Evolutionary conservation across 2,888 invertebrate species (phyloP), one percentile per base, ranked within the genome.

Genomic region (Alloplasta piceator): DNA sequence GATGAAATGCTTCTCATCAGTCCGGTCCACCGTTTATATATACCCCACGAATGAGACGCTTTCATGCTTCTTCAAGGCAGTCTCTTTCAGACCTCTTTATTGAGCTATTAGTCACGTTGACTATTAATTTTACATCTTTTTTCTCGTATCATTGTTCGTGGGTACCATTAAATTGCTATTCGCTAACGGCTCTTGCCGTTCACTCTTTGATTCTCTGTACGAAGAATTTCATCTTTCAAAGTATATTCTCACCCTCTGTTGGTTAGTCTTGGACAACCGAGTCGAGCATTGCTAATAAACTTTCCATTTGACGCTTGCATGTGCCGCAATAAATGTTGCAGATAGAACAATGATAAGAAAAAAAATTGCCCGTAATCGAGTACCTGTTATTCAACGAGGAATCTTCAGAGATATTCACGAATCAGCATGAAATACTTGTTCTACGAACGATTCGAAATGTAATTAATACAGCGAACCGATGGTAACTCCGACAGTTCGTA

Each of bases 201-300:
- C 68, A 74, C 66, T 60, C 68, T 46, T 56, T 48, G 9, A 38
- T 26, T 70, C 39, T n/a, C 16, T 39, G 6, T 16, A 4, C 38
- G 12, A 55, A 12, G 43, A 56, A 66, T 66, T 67, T 78, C 6
- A 70, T 85, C 82, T 80, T 84, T 71, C 78, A 79, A 83, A 84
- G 80, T 82, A 87, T 26, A 26, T 86, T 87, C 83, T 77, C 83
- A 84, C 85, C 80, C 82, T 71, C 76, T 58, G 84, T 84, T n/a
- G 46, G 55, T 71, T 38, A 56, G 12, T 66, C 55, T 36, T 14
- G 64, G 38, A 58, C 38, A 26, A 46, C 38, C 60, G 66, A 55
- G 4, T 38, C 38, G 38, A 10, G 61, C 52, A 61, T 72, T 61
- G 56, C 26, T 16, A 41, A 71, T 48, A 4, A n/a, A 63, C 52